phyloP scores from a whole-genome alignment of 1,140 invertebrate species.

The Doryteuthis pealeii region DNA sequence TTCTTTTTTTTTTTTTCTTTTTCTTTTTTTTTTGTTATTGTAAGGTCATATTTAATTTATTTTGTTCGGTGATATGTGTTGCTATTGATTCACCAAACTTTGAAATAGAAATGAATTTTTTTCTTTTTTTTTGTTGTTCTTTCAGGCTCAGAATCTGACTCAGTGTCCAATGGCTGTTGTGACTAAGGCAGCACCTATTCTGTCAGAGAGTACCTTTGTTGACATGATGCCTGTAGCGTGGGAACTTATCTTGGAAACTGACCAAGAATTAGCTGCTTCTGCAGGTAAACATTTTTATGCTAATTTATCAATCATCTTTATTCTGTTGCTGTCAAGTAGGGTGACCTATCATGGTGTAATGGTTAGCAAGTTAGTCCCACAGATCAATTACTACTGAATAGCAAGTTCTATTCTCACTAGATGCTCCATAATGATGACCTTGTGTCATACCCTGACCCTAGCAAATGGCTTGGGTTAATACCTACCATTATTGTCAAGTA shows the following conservation, averaged over 20 bases:
- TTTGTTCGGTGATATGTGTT: too few species aligned
- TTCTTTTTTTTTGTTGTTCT: not conserved
- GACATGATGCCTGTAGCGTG: slow-evolving; percentile 89
- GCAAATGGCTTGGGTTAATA: not conserved
- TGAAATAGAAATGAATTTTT: too few species aligned
- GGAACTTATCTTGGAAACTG: slow-evolving; percentile 85
- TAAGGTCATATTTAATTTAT: too few species aligned
- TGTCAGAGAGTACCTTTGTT: slow-evolving; percentile 83
- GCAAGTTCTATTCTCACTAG: too few species aligned
- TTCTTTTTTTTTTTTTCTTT: too few species aligned
- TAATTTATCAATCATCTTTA: not conserved
- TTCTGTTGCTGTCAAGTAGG: not conserved
- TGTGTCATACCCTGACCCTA: too few species aligned
- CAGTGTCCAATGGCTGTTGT: slow-evolving; percentile 86
- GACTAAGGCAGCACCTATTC: slow-evolving; percentile 87
- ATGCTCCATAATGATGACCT: not conserved
- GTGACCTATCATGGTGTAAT: too few species aligned
- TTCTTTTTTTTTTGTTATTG: too few species aligned
- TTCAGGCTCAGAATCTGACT: slow-evolving; percentile 79
- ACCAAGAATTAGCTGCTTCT: slow-evolving; percentile 63
- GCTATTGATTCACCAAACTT: too few species aligned
- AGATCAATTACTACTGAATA: too few species aligned
- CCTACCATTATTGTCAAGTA: too few species aligned
- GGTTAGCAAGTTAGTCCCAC: too few species aligned
- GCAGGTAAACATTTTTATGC: slow-evolving; percentile 55